Base-by-base conservation (phyloP, 2,113 vertebrate species). In the Coptodon rendalli region DNA sequence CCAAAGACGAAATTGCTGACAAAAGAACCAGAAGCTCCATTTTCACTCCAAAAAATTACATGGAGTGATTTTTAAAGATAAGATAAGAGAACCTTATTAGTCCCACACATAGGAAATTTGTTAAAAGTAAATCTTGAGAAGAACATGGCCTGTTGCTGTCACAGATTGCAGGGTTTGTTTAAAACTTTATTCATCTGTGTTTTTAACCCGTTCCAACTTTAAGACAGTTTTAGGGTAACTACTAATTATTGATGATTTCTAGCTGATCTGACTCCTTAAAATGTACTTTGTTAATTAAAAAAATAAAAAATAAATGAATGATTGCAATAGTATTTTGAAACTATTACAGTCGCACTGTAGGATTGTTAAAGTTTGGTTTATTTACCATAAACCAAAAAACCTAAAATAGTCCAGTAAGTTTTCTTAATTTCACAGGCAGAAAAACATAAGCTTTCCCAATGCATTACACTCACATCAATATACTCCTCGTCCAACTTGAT, bases 401-500 rank as follows among this genome's bases (percentile, higher is more conserved):
- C 16, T 31, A 50, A 78, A 78, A 7, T 8, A 78, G 24, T 31
- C 43, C 6, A 78, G 68, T 29, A 76, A 5, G 40, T 45, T 19
- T 48, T 76, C 40, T 17, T 73, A 48, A 73, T 29, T 45, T 45
- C 14, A 48, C 71, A 76, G 9, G 40, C 14, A 76, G 40, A 76
- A 48, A 76, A 76, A 76, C 24, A 0, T 17, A 48, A 12, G 24
- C 43, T 50, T 29, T 50, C 2, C 16, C 9, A 36, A 17, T 19
- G 24, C 31, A 50, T 8, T 31, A 9, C 38, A 95, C 98, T 97
- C 91, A 99, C 98, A 9, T 96, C 97, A 80, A 99, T 99, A 86
- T 99, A 99, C 93, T 99, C 97, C 91, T 98, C 96, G 12, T 99
- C 98, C 95, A 99, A 89, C 91, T 98, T 98, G 78, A 97, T 96